phyloP scores from a whole-genome alignment of 2,888 invertebrate genomes.

The Spodoptera picta region DNA sequence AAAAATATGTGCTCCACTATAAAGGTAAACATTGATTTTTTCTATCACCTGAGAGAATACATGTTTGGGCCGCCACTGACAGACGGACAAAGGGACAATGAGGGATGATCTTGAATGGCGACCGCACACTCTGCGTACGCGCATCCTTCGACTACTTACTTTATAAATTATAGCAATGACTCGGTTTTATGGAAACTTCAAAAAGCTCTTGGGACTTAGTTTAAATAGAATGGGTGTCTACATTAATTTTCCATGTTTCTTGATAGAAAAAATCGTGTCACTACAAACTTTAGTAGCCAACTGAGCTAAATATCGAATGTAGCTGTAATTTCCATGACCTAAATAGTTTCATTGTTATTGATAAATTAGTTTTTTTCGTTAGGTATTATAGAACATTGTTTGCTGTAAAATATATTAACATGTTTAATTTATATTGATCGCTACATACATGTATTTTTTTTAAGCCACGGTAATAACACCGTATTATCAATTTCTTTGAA shows the following conservation, averaged over 20 bases:
- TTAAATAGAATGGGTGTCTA: conserved; percentile 47
- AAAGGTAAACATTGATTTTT: conserved; percentile 88
- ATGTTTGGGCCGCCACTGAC: conserved; percentile 86
- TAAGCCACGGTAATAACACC: too few species aligned
- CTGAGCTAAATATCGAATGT: too few species aligned
- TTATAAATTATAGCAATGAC: conserved; percentile 65
- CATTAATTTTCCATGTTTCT: conserved; percentile 23
- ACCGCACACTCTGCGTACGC: conserved; percentile 84
- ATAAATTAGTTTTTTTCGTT: too few species aligned
- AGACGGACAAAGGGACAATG: conserved; percentile 82
- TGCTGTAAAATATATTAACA: too few species aligned
- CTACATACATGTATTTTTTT: too few species aligned
- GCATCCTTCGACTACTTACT: conserved; percentile 53
- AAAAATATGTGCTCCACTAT: conserved; percentile 87
- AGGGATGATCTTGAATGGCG: conserved; percentile 82
- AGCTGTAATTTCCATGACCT: too few species aligned
- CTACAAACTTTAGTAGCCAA: too few species aligned
- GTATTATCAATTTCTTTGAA: too few species aligned
- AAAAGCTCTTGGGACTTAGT: conserved; percentile 47
- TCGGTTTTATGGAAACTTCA: conserved; percentile 34
- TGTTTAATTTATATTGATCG: too few species aligned
- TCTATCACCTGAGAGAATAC: conserved; percentile 80
- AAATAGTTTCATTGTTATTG: too few species aligned
- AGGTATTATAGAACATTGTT: too few species aligned
- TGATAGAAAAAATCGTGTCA: conserved; percentile 12